A percentile compares a stretch with the other conserved stretches of the same genome.
Evolutionary conservation across 2,113 vertebrate species (phyloP).

Genomic region (Corapipo altera): DNA sequence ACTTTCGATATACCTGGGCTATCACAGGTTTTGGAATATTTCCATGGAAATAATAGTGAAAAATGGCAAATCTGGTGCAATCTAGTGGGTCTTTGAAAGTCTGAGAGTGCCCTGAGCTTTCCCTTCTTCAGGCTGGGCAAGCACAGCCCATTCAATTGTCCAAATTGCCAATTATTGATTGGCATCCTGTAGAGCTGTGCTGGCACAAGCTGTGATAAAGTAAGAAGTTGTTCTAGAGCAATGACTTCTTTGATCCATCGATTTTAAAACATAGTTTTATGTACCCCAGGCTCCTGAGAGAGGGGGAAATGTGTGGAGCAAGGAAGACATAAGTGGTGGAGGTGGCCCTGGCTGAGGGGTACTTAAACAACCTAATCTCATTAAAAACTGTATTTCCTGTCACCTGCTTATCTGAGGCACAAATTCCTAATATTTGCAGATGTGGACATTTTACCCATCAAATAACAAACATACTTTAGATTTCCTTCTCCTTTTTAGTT

Average conservation of each 20-base stretch:
- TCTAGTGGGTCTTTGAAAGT: neutral
- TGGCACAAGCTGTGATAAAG: neutral
- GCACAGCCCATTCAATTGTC: neutral
- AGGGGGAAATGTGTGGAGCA: neutral
- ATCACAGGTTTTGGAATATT: neutral
- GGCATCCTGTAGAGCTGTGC: neutral
- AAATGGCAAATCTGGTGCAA: neutral
- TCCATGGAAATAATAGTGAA: neutral
- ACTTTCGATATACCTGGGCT: neutral
- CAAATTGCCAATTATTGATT: neutral
- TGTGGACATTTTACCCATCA: neutral
- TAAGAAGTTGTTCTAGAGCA: neutral
- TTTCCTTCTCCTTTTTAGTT: neutral
- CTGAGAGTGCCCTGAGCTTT: neutral
- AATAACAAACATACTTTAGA: neutral
- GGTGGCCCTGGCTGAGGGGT: neutral
- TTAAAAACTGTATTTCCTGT: neutral
- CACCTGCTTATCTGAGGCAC: neutral
- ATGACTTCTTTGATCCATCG: neutral
- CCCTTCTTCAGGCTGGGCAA: neutral
- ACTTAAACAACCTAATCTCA: neutral
- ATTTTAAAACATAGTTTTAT: neutral
- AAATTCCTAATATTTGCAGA: neutral
- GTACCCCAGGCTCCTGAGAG: neutral
- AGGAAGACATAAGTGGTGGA: neutral